Conservation (phyloP, 2,113 vertebrate genomes). For the Taxidea taxus region DNA sequence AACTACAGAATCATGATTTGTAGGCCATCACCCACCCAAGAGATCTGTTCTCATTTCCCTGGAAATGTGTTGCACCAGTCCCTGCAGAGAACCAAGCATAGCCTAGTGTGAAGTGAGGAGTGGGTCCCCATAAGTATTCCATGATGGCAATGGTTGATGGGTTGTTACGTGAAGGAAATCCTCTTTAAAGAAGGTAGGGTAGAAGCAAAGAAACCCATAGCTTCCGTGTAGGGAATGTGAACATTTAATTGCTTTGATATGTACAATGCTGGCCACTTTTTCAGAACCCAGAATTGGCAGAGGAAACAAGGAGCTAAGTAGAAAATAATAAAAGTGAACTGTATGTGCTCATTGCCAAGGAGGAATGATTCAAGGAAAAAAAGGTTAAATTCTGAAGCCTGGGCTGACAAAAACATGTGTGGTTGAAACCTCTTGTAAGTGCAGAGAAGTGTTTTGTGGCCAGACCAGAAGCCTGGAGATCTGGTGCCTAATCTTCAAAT, state of each 20-base stretch:
- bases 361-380: constrained; percentile 31
- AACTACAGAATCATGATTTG: constrained; percentile 40
- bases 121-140: not conserved
- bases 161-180: not conserved
- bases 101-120: not conserved
- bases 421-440: not conserved
- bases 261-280: not conserved
- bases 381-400: constrained; percentile 12
- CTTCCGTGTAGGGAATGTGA: not conserved
- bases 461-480: not conserved
- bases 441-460: not conserved
- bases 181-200: not conserved
- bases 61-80: constrained; percentile 50
- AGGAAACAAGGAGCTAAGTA: constrained; percentile 25
- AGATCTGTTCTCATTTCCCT: constrained; percentile 63
- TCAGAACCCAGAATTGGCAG: constrained; percentile 16
- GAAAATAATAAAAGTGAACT: constrained; percentile 51
- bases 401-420: not conserved
- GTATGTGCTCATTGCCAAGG: not conserved
- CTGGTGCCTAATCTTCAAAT: not conserved
- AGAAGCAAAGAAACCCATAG: not conserved
- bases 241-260: not conserved
- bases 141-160: not conserved
- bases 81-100: not conserved
- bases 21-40: constrained; percentile 32